Percentiles rank a stretch among this genome's conserved stretches.
phyloP scores from a whole-genome alignment of 2,888 invertebrate species.

The Mythimna loreyi region DNA sequence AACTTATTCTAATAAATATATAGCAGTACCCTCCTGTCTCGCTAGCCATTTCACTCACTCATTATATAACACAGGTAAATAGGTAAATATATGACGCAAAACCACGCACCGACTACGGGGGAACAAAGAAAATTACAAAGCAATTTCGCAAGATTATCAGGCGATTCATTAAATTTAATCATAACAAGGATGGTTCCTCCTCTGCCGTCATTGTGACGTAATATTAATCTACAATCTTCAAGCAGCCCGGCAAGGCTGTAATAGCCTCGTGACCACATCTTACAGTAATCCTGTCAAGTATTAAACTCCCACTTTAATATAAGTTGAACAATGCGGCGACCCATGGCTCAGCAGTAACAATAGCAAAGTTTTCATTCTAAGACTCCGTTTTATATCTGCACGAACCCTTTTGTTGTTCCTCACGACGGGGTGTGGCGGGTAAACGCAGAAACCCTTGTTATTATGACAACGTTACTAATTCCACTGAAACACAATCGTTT shows the following conservation, averaged over 20 bases:
- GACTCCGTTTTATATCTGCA: slow-evolving; percentile 83
- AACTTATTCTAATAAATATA: not conserved
- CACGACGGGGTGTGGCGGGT: slow-evolving; percentile 70
- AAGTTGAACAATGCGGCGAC: slow-evolving; percentile 86
- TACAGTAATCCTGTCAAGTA: slow-evolving; percentile 86
- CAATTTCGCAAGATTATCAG: slow-evolving; percentile 58
- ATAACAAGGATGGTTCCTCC: slow-evolving; percentile 59
- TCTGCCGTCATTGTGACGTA: slow-evolving; percentile 66
- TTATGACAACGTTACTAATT: slow-evolving; percentile 79
- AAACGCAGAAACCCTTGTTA: slow-evolving; percentile 73
- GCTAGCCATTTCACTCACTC: not conserved
- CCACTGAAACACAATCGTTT: slow-evolving; percentile 68
- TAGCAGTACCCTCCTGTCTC: not conserved
- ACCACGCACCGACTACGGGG: slow-evolving; percentile 8
- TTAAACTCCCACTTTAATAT: slow-evolving; percentile 87
- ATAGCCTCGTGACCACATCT: slow-evolving; percentile 81
- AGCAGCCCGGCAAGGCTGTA: slow-evolving; percentile 70
- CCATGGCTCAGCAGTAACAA: slow-evolving; percentile 84
- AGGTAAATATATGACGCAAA: slow-evolving; percentile 6
- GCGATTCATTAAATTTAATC: slow-evolving; percentile 66
- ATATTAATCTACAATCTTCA: slow-evolving; percentile 74
- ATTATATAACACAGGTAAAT: not conserved
- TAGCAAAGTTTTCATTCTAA: slow-evolving; percentile 86
- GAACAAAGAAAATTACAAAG: slow-evolving; percentile 45
- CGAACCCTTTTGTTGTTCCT: slow-evolving; percentile 79